phyloP scores from a whole-genome alignment of 2,113 vertebrate species.

The Pithys albifrons region DNA sequence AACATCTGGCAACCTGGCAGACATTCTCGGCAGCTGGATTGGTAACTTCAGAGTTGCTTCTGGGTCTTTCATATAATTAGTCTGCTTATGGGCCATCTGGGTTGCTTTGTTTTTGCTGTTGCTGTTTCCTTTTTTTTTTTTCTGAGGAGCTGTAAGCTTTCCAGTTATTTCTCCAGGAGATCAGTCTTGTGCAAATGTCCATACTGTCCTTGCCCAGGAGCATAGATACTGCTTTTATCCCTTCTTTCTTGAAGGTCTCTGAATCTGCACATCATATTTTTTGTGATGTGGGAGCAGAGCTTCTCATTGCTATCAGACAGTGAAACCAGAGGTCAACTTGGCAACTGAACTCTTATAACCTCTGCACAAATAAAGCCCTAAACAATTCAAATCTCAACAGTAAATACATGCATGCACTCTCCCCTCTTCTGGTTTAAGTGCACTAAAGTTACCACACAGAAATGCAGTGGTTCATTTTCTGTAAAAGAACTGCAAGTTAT shows the following conservation, averaged over 20 bases:
- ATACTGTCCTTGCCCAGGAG: neutral
- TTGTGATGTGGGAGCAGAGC: conserved; percentile 24
- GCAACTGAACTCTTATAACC: neutral
- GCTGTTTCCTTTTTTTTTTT: conserved; percentile 3
- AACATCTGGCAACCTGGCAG: conserved; percentile 74
- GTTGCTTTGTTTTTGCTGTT: conserved; percentile 47
- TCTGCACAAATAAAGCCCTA: neutral
- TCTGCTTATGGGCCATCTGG: conserved; percentile 71
- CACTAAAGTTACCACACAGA: neutral
- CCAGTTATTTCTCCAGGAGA: conserved; percentile 24
- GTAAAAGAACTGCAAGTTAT: neutral
- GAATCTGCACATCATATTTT: neutral
- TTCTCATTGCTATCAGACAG: neutral
- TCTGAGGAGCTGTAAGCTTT: conserved; percentile 39
- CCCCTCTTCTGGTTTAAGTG: neutral
- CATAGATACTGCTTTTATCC: neutral
- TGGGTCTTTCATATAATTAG: conserved; percentile 68
- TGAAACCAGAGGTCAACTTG: neutral
- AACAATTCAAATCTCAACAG: neutral
- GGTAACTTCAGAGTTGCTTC: conserved; percentile 66
- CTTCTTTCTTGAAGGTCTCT: neutral
- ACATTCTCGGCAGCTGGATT: conserved; percentile 55
- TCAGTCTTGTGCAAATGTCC: neutral
- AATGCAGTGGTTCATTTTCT: neutral
- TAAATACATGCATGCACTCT: neutral